Base-by-base conservation (phyloP, 2,113 vertebrate genomes). In the Mesocricetus auratus region DNA sequence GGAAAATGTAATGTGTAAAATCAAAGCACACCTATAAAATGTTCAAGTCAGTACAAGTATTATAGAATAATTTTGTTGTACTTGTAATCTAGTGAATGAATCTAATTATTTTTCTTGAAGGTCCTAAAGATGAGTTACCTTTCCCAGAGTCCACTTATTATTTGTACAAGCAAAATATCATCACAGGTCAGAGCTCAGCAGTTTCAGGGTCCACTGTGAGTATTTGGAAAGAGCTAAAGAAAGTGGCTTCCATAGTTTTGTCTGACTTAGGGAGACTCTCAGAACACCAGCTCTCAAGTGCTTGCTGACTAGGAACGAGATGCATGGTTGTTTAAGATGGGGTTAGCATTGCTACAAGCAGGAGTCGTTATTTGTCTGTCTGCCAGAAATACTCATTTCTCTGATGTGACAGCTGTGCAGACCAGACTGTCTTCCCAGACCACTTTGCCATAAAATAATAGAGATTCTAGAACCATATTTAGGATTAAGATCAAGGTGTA, bases 41-140 rank as follows among this genome's bases (percentile, higher is more conserved):
- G 21, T 79, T 93, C 53, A 86, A 0, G 8, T 69, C 42, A 47
- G 58, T 85, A 7, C 5, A 94, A 33, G 64, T 96, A 16, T 68
- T 16, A 53, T 75, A 92, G 45, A 88, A 47, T 94, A 74, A 29
- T 93, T 75, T 78, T 50, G 39, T 78, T 89, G 45, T 95, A 58
- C 50, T 96, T 89, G 3, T 86, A 31, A 90, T 92, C 95, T 94
- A 87, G 64, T 87, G 75, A 94, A 50, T 82, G 3, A 89, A 60
- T 68, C 33, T 89, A 94, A 68, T 86, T 93, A 71, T 89, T 91
- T 90, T 91, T 92, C 81, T 91, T 66, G 74, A 93, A 60, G 26
- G 1, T n/a, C 74, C 64, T 50, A 66, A 82, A 81, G 64, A 81
- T 73, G 58, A 78, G 12, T 78, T n/a, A 10, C 36, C 6, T 56